Base-by-base conservation (phyloP, 1,140 invertebrate species). In the Ceratina australensis region DNA sequence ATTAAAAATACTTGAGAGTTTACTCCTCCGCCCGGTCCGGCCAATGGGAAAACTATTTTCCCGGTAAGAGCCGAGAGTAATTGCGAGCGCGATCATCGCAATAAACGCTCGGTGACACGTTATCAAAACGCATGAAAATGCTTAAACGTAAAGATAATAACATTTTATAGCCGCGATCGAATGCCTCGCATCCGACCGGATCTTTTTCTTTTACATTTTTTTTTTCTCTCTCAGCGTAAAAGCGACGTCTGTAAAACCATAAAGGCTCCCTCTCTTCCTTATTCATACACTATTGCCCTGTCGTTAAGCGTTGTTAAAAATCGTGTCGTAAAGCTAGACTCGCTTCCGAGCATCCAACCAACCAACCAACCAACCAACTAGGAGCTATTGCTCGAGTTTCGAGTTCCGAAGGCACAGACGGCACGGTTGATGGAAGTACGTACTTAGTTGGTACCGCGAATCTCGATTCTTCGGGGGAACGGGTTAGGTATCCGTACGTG, bases 401-500 rank as follows among this genome's bases (percentile, higher is more conserved):
- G 73, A 16, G 68, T 52, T 69, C 57, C 54, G 69, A 42, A 22
- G 50, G 65, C 33, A 50, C 56, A n/a, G n/a, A n/a, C 20, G 60
- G 26, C 52, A 26, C 52, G 77, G 66, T 56, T 64, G 42, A 78
- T 47, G 64, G 69, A 72, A 78, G 16, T 20, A 10, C 42, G 49
- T 26, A 42, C 22, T 52, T 49, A 49, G 60, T 67, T 72, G 80
- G 81, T 87, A 81, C 80, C 85, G 85, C 86, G 88, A 88, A 88
- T 88, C 88, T 88, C 83, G 83, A 86, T 88, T 87, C 82, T 84
- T 83, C 78, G 72, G 75, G 75, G 50, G 71, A 68, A 69, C 52
- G 61, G 42, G 77, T 60, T 68, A 42, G 47, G 49, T 63, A 73
- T 78, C 33, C 42, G 72, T 83, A 79, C 80, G 84, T 88, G 87